Base-by-base conservation (phyloP, 2,888 invertebrate species). In the Sussaba pulchella region DNA sequence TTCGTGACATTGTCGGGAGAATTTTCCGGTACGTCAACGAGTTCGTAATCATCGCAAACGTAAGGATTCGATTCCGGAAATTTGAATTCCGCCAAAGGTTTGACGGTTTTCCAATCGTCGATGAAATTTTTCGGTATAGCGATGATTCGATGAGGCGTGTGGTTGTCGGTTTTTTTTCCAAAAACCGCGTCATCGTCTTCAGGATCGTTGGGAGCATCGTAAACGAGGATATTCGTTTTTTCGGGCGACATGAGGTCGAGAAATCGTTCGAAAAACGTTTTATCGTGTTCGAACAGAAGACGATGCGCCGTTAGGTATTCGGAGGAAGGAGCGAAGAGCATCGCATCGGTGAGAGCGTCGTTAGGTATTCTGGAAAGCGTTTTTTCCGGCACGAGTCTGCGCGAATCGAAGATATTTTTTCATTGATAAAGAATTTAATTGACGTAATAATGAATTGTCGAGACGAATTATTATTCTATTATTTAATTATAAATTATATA, bases 291-390 rank as follows among this genome's bases (percentile, higher is more conserved):
- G 87, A 95, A 96, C 89, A 95, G 95, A 0, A 98, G 92, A 70
- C 95, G 93, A 50, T 95, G 94, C 0, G 97, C 98, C 0, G 96
- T 95, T 69, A 98, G 94, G 89, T 96, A 96, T 91, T 98, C 96
- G 85, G 95, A 93, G 0, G 97, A 95, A 0, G 96, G 95, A 92
- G 95, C 98, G 87, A 95, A 94, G 84, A 97, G 97, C 96, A 97
- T 96, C n/a, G n/a, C n/a, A n/a, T n/a, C n/a, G n/a, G n/a, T n/a
- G n/a, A n/a, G n/a, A n/a, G n/a, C n/a, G n/a, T n/a, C n/a, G n/a
- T n/a, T n/a, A n/a, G n/a, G n/a, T n/a, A n/a, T n/a, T n/a, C n/a
- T n/a, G n/a, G n/a, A n/a, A n/a, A n/a, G n/a, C n/a, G n/a, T n/a
- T n/a, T n/a, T n/a, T n/a, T n/a, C n/a, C n/a, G n/a, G n/a, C n/a